Base-by-base conservation (phyloP, 2,888 invertebrate species). In the Agrotis segetum region DNA sequence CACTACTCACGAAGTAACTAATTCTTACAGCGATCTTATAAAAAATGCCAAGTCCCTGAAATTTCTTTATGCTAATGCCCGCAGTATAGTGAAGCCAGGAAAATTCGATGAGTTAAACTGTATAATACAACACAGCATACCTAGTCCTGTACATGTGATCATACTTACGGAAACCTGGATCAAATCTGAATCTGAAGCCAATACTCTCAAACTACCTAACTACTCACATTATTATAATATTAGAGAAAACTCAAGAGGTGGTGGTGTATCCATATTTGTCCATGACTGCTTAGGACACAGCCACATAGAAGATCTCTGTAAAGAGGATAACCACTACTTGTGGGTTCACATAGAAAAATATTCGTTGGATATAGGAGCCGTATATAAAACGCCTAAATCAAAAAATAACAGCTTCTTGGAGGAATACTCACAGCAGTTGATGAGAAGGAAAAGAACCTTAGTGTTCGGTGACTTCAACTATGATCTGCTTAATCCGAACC, bases 101-200 rank as follows among this genome's bases (percentile, higher is more conserved):
- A 53, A 53, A 7, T 29, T 55, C 16, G 55, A 55, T 2, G 29
- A 55, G 24, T 34, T 55, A 55, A 55, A 55, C 29, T 55, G 55
- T 17, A 55, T 55, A 17, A 55, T 55, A 55, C 55, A 55, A 34
- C 24, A 29, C 29, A 55, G 17, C 55, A 55, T 55, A 34, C 29
- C 55, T 17, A 55, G 55, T 17, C 55, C 55, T 55, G 29, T 55
- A 11, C 55, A 55, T 55, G 55, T 55, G 29, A 34, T 55, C 29
- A 17, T 55, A 17, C n/a, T 55, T 17, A 17, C 55, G 29, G 55
- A 55, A 55, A 55, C 55, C 0, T 55, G 55, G 55, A 55, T 55
- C 29, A 55, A 29, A 17, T 55, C 55, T 2, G 55, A 55, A 29
- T 34, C 55, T 55, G 55, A 55, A 55, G 29, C 17, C 11, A 55